Evolutionary conservation across 2,888 invertebrate genomes (phyloP), one percentile per base, ranked within the genome.

Genomic region (Eupithecia vulgata): DNA sequence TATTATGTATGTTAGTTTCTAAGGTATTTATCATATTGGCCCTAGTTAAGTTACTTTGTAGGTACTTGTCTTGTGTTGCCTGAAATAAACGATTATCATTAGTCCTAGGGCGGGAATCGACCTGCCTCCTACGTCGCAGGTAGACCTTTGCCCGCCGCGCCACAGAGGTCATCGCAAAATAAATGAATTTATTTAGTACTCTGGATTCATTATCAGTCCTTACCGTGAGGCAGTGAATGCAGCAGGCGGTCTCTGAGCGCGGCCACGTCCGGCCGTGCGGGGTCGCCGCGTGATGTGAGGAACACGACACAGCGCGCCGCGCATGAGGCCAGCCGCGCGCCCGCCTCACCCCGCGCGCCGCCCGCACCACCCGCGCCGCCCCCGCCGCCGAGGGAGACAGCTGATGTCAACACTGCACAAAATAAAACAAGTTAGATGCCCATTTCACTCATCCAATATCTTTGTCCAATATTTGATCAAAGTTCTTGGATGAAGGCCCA

Each of bases 291-390:
- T 75, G 89, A 48, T 48, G 85, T 81, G 77, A 96, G 87, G 84
- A 95, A 95, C 77, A 90, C 87, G 0, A 95, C 95, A 2, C 95
- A 95, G 75, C 95, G 95, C 65, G 89, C 81, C 61, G 95, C 88
- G 8, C 95, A 84, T 30, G 88, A 85, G 64, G 93, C 90, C 79
- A 95, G 95, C 13, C 96, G 92, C 80, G 96, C 95, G 65, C 91
- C 91, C 64, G 95, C 84, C 85, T 83, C 85, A 21, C 95, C 74
- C 86, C 86, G 75, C 84, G 76, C 72, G 68, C 76, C 66, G 81
- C 84, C 95, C 34, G 85, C 83, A 25, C 88, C 74, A 84, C 81
- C 70, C 83, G 80, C 70, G 37, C 83, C 87, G 70, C 45, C 45
- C n/a, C 84, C 81, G 68, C 87, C 89, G 74, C 87, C 89, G 75